Evolutionary conservation across 2,888 invertebrate genomes (phyloP), one percentile per base, ranked within the genome.

Genomic region (Suillia variegata): DNA sequence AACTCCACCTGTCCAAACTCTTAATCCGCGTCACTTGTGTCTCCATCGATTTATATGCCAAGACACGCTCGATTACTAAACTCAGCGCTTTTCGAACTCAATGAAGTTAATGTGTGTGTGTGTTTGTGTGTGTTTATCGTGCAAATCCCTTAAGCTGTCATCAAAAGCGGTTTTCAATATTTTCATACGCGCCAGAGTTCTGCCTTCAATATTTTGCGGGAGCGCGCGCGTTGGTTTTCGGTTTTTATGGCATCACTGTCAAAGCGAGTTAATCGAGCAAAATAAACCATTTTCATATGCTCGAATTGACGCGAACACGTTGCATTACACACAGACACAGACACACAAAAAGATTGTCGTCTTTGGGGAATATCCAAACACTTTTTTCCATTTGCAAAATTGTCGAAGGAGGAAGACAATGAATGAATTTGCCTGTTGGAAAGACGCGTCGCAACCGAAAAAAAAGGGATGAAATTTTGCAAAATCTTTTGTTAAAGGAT

Each of bases 181-280:
- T 24, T 47, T 54, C 26, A 54, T 42, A n/a, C 17, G 18, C 13
- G 18, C 13, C 15, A 6, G n/a, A n/a, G n/a, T n/a, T n/a, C n/a
- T 17, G n/a, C 18, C 13, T 20, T 38, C 34, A 17, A 17, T 26
- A 17, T n/a, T 50, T n/a, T 2, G n/a, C 12, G 13, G n/a, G 10
- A 18, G 17, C 6, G 13, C 26, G 50, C 52, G 12, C 12, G 20
- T 20, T 50, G 31, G n/a, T 31, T 50, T 49, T 21, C 12, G 12
- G 10, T 45, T 21, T 48, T 20, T 22, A 21, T 21, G 13, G 6
- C 24, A 21, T 21, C 15, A 49, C 17, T 15, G 42, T 42, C 70
- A 70, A 76, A 67, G 69, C 68, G 68, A 76, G 73, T 77, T 78
- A 78, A 78, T 78, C 77, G 77, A 78, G 79, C 78, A 78, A 78